These are phyloP conservation scores for human (Homo sapiens) DNA, from an alignment of 2,113 vertebrate species.

Conservation along the genomic window GRCh38 chr1:114977001-114977500, in stretches of 20 bases:
- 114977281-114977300: constrained; percentile 35
- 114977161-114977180: constrained; percentile 11
- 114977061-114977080: neutral
- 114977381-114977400: constrained; percentile 18
- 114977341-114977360: neutral
- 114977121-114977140: neutral
- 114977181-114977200: constrained; percentile 32
- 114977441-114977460: neutral
- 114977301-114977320: constrained; percentile 4
- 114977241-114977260: neutral
- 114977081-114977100: neutral
- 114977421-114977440: constrained; percentile 40
- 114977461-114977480: constrained; percentile 23
- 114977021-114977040: neutral
- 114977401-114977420: constrained; percentile 4
- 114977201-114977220: neutral
- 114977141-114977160: neutral
- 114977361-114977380: neutral
- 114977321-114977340: neutral
- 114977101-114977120: neutral
- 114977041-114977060: neutral
- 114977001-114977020: neutral
- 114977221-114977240: constrained; percentile 2
- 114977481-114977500: constrained; percentile 38
- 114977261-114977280: neutral